These are phyloP conservation scores for Scolopax rusticola DNA, from an alignment of 2,797 vertebrate genomes.

Conservation along the genomic window DNA sequence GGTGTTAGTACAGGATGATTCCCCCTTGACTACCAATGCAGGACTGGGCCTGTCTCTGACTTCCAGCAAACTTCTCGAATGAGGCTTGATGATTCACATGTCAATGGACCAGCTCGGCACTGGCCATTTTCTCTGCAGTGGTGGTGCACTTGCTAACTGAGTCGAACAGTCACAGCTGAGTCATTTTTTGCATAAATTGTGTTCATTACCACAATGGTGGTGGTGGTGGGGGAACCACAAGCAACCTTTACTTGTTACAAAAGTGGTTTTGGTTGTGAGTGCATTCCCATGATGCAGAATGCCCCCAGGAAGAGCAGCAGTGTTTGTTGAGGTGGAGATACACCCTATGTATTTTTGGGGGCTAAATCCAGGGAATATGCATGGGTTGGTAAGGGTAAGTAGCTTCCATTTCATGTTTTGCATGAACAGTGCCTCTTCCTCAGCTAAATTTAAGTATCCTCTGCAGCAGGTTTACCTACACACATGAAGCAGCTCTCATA, in stretches of 20 bases:
- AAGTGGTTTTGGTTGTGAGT: background rate
- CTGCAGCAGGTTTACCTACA: background rate
- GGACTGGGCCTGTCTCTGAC: background rate
- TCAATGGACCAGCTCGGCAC: rapidly evolving
- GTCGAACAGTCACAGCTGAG: background rate
- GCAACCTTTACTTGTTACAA: background rate
- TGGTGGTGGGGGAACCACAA: background rate
- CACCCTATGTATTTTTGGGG: background rate
- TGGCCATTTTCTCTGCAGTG: background rate
- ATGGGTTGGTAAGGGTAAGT: background rate
- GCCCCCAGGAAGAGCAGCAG: background rate
- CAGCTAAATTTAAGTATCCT: background rate
- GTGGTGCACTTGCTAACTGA: background rate
- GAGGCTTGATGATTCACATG: background rate
- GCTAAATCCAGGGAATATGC: background rate
- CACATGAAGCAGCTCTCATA: background rate
- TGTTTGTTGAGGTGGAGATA: slow-evolving; percentile 11
- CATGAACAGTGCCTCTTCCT: slow-evolving; percentile 35
- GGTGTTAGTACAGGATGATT: background rate
- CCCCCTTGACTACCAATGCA: rapidly evolving
- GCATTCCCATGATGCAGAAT: background rate
- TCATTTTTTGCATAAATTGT: slow-evolving; percentile 16
- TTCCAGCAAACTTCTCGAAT: background rate
- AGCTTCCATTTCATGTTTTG: background rate
- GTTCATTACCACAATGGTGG: background rate